Conservation (phyloP, 2,888 invertebrate species). For the Pterostichus madidus region DNA sequence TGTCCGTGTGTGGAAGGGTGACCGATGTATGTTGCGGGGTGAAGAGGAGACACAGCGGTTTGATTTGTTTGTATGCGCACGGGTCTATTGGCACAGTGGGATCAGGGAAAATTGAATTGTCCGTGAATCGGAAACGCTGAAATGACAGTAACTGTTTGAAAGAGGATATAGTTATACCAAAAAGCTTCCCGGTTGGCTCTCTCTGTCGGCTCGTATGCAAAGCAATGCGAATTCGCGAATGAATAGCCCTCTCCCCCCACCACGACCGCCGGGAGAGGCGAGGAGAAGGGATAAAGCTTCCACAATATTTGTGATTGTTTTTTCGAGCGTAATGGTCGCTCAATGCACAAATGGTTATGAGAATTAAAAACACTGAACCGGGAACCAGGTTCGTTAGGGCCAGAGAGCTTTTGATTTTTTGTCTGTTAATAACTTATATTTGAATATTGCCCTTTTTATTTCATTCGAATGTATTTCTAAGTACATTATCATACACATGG, state of each 20-base stretch:
- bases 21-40: background rate
- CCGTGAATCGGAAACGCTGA: constrained; percentile 73
- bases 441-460: constrained; percentile 64
- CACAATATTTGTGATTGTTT: constrained; percentile 67
- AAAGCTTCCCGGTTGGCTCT: constrained; percentile 61
- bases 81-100: constrained; percentile 61
- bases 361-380: constrained; percentile 65
- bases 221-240: constrained; percentile 60
- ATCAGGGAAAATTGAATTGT: constrained; percentile 73
- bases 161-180: constrained; percentile 71
- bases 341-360: constrained; percentile 65
- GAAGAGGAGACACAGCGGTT: constrained; percentile 30
- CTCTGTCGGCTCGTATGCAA: constrained; percentile 58
- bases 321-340: constrained; percentile 66
- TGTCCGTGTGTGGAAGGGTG: background rate
- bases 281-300: constrained; percentile 1
- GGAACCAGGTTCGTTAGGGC: constrained; percentile 56
- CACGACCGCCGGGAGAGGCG: constrained; percentile 2
- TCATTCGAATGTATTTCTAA: constrained; percentile 61
- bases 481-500: constrained; percentile 55
- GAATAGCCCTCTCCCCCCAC: constrained; percentile 33
- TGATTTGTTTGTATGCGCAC: constrained; percentile 57
- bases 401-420: constrained; percentile 65
- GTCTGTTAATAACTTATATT: constrained; percentile 64
- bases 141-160: constrained; percentile 74